Conservation (phyloP, 1,140 invertebrate genomes). For the Drosophila athabasca region DNA sequence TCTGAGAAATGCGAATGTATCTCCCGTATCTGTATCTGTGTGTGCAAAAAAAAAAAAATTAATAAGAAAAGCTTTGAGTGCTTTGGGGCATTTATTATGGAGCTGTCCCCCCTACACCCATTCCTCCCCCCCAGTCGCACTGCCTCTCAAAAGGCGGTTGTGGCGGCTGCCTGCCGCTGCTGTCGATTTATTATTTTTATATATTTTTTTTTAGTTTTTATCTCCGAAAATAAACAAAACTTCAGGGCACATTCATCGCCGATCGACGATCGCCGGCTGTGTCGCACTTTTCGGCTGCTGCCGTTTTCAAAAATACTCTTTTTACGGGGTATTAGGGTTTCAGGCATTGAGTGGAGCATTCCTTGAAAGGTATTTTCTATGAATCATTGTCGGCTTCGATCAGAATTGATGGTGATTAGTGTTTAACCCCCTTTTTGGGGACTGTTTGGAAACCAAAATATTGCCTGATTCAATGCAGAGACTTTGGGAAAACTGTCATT, state of each 20-base stretch:
- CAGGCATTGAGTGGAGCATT: no score
- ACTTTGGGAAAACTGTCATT: no score
- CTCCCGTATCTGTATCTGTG: constrained; percentile 17
- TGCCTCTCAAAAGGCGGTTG: constrained; percentile 5
- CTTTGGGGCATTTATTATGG: constrained; percentile 59
- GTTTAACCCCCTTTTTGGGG: no score
- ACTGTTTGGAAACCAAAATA: no score
- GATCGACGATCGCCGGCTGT: constrained; percentile 24
- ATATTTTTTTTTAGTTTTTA: constrained; percentile 32
- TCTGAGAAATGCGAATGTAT: constrained; percentile 15
- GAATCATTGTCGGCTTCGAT: neutral
- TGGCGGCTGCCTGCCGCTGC: constrained; percentile 3
- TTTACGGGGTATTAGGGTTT: neutral
- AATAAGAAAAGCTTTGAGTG: constrained; percentile 62
- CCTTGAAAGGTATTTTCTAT: neutral
- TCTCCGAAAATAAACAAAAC: constrained; percentile 66
- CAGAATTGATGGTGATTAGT: no score
- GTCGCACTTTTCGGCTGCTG: constrained; percentile 53
- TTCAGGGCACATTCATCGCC: constrained; percentile 50
- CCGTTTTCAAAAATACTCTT: constrained; percentile 38
- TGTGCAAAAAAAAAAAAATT: constrained; percentile 45
- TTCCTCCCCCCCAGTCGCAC: constrained; percentile 16
- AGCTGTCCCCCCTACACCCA: constrained; percentile 18
- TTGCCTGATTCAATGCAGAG: no score
- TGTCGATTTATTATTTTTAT: constrained; percentile 51